Percentiles rank a stretch among this genome's conserved stretches.
phyloP scores from a whole-genome alignment of 2,797 vertebrate species.

The Philypnodon macrostomus region DNA sequence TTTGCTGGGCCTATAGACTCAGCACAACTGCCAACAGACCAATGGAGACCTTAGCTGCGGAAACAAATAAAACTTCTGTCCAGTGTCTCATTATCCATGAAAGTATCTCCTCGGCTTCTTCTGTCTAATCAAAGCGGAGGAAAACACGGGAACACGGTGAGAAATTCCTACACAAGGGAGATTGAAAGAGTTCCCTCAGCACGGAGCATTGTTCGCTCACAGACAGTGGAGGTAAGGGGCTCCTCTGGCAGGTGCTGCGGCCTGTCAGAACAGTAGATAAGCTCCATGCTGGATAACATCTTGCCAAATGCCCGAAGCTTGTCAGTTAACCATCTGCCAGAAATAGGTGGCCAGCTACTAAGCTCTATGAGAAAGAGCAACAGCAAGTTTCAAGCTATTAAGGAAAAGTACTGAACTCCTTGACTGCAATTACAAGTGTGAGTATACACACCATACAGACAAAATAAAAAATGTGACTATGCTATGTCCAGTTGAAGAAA shows the following conservation, averaged over 20 bases:
- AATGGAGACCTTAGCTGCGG: slow-evolving; percentile 71
- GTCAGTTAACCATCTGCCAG: slow-evolving; percentile 76
- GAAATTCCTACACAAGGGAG: slow-evolving; percentile 67
- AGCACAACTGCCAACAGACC: slow-evolving; percentile 59
- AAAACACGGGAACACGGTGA: slow-evolving; percentile 65
- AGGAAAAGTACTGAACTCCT: slow-evolving; percentile 61
- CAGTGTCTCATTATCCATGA: slow-evolving; percentile 77
- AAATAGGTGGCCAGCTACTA: slow-evolving; percentile 73
- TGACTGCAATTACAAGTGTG: slow-evolving; percentile 27
- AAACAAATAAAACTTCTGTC: slow-evolving; percentile 76
- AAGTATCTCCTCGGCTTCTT: slow-evolving; percentile 66
- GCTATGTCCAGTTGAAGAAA: no score
- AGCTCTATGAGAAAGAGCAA: slow-evolving; percentile 69
- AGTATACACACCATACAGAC: background rate
- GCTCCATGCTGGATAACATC: slow-evolving; percentile 74
- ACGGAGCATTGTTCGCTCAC: slow-evolving; percentile 69
- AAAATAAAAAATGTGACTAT: no score
- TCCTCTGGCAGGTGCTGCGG: slow-evolving; percentile 78
- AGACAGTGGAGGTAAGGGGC: slow-evolving; percentile 72
- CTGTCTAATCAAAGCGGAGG: slow-evolving; percentile 72
- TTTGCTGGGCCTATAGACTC: slow-evolving; percentile 31
- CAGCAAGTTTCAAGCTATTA: slow-evolving; percentile 59
- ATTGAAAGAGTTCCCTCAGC: slow-evolving; percentile 68
- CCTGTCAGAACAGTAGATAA: slow-evolving; percentile 78
- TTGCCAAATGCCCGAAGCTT: slow-evolving; percentile 77